A percentile compares a stretch with the other conserved stretches of the same genome.
phyloP scores from a whole-genome alignment of 2,888 invertebrate genomes.

The Erebia aethiops region DNA sequence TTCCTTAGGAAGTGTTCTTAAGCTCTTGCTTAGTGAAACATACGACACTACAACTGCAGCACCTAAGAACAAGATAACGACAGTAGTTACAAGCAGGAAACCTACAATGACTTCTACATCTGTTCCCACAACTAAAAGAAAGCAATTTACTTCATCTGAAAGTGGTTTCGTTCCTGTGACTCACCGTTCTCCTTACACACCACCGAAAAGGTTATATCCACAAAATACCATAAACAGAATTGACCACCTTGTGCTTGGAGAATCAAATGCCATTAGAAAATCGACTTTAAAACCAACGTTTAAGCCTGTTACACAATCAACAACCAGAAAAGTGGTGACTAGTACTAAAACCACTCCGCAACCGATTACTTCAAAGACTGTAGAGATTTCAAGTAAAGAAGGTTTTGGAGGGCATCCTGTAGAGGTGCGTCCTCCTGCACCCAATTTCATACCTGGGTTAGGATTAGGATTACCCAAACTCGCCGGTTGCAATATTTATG shows the following conservation, averaged over 20 bases:
- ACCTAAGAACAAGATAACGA: slow-evolving; percentile 41
- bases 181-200: slow-evolving; percentile 50
- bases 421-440: slow-evolving; percentile 47
- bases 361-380: slow-evolving; percentile 43
- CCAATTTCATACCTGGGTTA: slow-evolving; percentile 46
- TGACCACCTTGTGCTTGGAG: slow-evolving; percentile 73
- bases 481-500: slow-evolving; percentile 95
- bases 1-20: slow-evolving; percentile 84
- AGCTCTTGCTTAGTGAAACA: slow-evolving; percentile 82
- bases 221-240: slow-evolving; percentile 66
- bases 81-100: slow-evolving; percentile 36
- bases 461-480: slow-evolving; percentile 87
- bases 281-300: slow-evolving; percentile 53
- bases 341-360: slow-evolving; percentile 41
- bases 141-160: slow-evolving; percentile 43
- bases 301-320: slow-evolving; percentile 39
- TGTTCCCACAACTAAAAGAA: slow-evolving; percentile 42
- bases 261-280: slow-evolving; percentile 68
- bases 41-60: slow-evolving; percentile 63
- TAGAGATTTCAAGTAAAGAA: slow-evolving; percentile 46
- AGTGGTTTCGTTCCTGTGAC: slow-evolving; percentile 60
- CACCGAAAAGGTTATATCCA: slow-evolving; percentile 52
- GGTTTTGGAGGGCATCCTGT: slow-evolving; percentile 46
- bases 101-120: slow-evolving; percentile 30
- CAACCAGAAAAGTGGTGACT: slow-evolving; percentile 39